Evolutionary conservation across 2,888 invertebrate species (phyloP), one percentile per base, ranked within the genome.

Genomic region (Clivina fossor): DNA sequence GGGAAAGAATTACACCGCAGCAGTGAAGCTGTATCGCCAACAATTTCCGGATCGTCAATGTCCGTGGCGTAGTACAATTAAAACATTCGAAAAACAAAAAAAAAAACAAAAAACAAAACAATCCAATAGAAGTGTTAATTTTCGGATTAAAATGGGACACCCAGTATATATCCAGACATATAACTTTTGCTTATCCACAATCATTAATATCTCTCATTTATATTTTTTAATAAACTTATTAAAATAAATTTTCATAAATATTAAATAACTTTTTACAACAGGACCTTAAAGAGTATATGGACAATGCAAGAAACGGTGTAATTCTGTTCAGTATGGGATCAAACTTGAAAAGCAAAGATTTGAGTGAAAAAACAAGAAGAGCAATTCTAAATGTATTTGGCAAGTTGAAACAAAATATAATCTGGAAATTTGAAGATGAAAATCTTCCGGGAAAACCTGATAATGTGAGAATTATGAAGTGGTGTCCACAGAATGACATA

Each of bases 401-500:
- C 1, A 76, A 74, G 54, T 63, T 85, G 0, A 82, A 84, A 59
- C 81, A 84, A 58, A 80, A 76, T 2, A 78, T 86, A 0, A 64
- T 87, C 8, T 85, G 85, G 85, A 86, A 86, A 71, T 86, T 82
- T 81, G 85, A 85, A 59, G 78, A 79, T 0, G 76, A 80, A 19
- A 58, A 70, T 2, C 64, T 80, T 9, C 74, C 76, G 1, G 77
- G 77, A 22, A 76, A 78, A 63, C 76, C 84, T 0, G 64, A 74
- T 0, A 84, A 85, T 65, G 74, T 86, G 1, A 71, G 78, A 37
- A 70, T 79, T 4, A 70, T 74, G 53, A 80, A 81, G 59, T 88
- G 87, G 87, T 65, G 86, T 28, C 86, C 87, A 0, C 88, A 88
- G 68, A 64, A 65, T 30, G 67, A 68, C 35, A 63, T 71, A 56